Evolutionary conservation across 2,888 invertebrate genomes (phyloP).

Genomic region (Nephrotoma flavescens): DNA sequence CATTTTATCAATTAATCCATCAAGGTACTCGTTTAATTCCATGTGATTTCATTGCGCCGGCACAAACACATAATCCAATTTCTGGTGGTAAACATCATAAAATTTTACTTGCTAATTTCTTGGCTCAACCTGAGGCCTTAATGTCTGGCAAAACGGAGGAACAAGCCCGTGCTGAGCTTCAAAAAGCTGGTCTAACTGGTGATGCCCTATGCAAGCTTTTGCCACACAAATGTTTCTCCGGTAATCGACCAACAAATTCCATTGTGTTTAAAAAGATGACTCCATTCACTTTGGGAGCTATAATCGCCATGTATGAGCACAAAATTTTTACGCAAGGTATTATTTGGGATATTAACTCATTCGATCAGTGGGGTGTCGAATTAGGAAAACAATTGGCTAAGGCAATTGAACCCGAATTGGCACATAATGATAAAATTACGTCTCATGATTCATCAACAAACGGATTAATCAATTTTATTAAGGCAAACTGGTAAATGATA

Average conservation of each 20-base stretch:
- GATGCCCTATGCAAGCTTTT: constrained; percentile 64
- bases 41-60: constrained; percentile 92
- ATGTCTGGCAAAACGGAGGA: constrained; percentile 58
- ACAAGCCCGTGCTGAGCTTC: constrained; percentile 59
- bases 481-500: constrained; percentile 37
- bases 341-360: constrained; percentile 99
- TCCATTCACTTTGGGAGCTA: constrained; percentile 82
- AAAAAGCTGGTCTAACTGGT: constrained; percentile 58
- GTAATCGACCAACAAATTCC: constrained; percentile 95
- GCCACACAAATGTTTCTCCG: constrained; percentile 93
- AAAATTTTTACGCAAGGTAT: constrained; percentile 98
- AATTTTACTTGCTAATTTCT: constrained; percentile 89
- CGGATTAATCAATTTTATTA: constrained; percentile 91
- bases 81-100: constrained; percentile 74
- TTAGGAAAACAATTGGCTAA: constrained; percentile 97
- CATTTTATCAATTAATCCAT: constrained; percentile 98
- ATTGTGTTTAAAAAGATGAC: constrained; percentile 83
- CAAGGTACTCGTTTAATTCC: constrained; percentile 76
- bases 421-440: constrained; percentile 45
- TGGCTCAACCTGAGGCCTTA: constrained; percentile 97
- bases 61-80: constrained; percentile 79
- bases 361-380: constrained; percentile 99
- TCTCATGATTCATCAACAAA: constrained; percentile 93
- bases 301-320: constrained; percentile 96
- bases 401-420: constrained; percentile 91